Evolutionary conservation across 2,113 vertebrate species (phyloP).

Genomic region (Hemibagrus wyckioides): DNA sequence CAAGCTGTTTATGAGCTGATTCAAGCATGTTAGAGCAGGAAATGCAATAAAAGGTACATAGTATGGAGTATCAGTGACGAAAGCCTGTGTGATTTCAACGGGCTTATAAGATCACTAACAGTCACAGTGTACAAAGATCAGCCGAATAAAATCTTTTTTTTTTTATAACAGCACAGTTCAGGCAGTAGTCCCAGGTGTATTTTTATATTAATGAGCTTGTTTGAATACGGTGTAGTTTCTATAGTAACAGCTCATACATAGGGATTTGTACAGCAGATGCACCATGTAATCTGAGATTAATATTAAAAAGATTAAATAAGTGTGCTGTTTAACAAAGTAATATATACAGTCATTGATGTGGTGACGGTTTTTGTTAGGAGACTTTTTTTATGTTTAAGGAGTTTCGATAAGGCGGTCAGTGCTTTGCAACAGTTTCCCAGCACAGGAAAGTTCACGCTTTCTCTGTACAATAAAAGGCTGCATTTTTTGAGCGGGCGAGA

Average conservation of each 20-base stretch:
- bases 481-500: background rate
- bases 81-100: background rate
- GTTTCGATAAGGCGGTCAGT: no score
- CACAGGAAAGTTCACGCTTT: background rate
- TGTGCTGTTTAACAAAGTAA: background rate
- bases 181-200: background rate
- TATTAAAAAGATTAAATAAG: background rate
- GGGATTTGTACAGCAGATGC: background rate
- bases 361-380: background rate
- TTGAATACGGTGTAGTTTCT: background rate
- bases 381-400: background rate
- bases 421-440: background rate
- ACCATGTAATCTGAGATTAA: background rate
- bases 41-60: background rate
- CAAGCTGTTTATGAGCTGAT: background rate
- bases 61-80: background rate
- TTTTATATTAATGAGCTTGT: background rate
- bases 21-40: constrained; percentile 10
- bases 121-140: background rate
- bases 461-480: background rate
- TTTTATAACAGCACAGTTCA: no score
- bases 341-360: background rate
- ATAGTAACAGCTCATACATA: background rate
- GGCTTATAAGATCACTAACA: background rate
- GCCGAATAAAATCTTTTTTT: background rate